Evolutionary conservation across 2,888 invertebrate species (phyloP).

Genomic region (Ophion slaviceki): DNA sequence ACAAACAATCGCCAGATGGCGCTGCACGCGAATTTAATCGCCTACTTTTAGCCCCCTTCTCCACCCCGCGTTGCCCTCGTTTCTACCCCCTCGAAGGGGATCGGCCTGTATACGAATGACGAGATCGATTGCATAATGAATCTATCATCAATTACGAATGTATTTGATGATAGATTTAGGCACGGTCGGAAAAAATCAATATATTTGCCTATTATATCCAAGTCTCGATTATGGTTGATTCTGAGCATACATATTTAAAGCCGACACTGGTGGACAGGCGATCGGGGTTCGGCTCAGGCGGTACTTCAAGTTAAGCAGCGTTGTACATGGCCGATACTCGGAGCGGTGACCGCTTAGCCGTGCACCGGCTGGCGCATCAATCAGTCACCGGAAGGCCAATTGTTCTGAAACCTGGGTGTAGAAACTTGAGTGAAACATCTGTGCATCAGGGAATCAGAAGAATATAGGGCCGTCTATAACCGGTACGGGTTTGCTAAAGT

Average conservation of each 20-base stretch:
- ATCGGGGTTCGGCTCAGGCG: no score
- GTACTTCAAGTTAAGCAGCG: no score
- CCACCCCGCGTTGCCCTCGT: neutral
- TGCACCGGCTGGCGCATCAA: no score
- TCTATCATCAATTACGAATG: neutral
- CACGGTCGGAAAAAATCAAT: constrained; percentile 10
- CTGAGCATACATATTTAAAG: neutral
- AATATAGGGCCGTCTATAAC: no score
- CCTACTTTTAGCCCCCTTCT: neutral
- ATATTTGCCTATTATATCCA: constrained; percentile 17
- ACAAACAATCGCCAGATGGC: constrained; percentile 22
- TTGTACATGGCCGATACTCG: no score
- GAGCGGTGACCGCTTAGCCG: no score
- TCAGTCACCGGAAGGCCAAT: no score
- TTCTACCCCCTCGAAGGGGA: neutral
- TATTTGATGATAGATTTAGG: constrained; percentile 31
- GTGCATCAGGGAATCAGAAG: no score
- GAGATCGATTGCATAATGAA: constrained; percentile 7
- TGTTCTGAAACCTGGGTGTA: no score
- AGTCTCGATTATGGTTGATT: neutral
- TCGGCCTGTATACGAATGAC: neutral
- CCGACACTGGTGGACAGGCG: no score
- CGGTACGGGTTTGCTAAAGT: no score
- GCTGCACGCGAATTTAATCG: neutral
- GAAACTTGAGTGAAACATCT: no score